Conservation (phyloP, 2,888 invertebrate genomes). For the Agrochola circellaris region DNA sequence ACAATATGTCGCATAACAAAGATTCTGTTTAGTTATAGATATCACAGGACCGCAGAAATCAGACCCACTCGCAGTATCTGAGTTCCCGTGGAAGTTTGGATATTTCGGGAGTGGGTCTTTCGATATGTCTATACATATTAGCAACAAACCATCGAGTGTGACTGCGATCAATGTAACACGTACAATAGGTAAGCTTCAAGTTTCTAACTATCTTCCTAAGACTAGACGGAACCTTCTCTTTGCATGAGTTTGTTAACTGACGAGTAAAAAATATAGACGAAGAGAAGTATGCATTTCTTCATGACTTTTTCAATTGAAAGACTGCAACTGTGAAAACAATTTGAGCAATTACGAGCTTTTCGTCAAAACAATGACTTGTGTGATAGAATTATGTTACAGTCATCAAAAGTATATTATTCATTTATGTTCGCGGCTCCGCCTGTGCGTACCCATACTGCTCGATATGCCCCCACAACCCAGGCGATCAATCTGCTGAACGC, state of each 20-base stretch:
- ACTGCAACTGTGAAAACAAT: background rate
- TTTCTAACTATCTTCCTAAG: background rate
- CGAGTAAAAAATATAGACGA: background rate
- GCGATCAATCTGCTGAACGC: too few relatives aligned
- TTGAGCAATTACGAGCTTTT: background rate
- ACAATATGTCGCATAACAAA: background rate
- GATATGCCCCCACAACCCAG: too few relatives aligned
- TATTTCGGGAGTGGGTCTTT: background rate
- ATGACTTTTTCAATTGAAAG: background rate
- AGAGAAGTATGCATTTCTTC: background rate
- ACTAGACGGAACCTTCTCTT: background rate
- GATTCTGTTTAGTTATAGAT: background rate
- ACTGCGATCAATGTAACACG: background rate
- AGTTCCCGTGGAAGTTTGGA: background rate
- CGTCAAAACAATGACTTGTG: background rate
- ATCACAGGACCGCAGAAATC: background rate
- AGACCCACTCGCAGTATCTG: background rate
- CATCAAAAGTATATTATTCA: background rate
- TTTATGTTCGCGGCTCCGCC: too few relatives aligned
- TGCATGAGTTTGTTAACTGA: too few relatives aligned
- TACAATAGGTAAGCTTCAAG: background rate
- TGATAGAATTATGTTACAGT: background rate
- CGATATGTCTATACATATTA: accelerated
- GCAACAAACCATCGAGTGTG: background rate
- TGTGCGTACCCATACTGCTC: too few relatives aligned